Evolutionary conservation across 2,797 vertebrate species (phyloP).

Genomic region (Botia kubotai): DNA sequence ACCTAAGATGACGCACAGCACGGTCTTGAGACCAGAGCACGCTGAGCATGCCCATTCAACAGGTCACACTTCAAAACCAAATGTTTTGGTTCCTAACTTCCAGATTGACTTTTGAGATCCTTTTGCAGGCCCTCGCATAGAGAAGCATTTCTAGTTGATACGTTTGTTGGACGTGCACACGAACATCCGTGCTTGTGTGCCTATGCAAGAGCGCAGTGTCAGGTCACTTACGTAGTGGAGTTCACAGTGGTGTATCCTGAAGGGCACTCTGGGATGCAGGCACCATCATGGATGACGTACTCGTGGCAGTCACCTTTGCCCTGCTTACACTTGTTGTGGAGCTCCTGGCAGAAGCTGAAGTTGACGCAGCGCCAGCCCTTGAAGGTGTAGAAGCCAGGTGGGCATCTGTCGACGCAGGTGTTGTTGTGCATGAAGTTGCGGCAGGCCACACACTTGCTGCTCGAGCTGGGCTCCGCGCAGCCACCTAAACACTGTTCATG

Average conservation of each 20-base stretch:
- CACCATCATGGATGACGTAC: slow-evolving; percentile 90
- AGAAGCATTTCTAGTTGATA: not conserved
- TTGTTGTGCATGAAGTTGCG: slow-evolving; percentile 83
- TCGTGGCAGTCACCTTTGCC: slow-evolving; percentile 80
- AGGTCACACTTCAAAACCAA: not conserved
- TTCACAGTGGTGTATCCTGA: slow-evolving; percentile 93
- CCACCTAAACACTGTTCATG: slow-evolving; percentile 91
- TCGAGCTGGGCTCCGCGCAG: slow-evolving; percentile 81
- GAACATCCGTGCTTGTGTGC: not conserved
- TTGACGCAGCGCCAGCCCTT: slow-evolving; percentile 93
- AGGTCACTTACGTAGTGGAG: slow-evolving; percentile 87
- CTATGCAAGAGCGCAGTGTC: not conserved
- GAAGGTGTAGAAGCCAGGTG: slow-evolving; percentile 82
- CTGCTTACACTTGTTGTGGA: slow-evolving; percentile 85
- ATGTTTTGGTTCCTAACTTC: not conserved
- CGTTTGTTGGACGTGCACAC: not conserved
- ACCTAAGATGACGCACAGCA: not conserved
- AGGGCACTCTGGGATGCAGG: slow-evolving; percentile 91
- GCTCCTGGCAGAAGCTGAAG: slow-evolving; percentile 88
- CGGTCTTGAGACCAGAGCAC: not conserved
- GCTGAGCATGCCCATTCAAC: not conserved
- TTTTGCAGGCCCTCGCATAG: not conserved
- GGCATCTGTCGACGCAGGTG: slow-evolving; percentile 85
- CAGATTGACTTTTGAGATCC: not conserved
- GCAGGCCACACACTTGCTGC: slow-evolving; percentile 86